Evolutionary conservation across 2,888 invertebrate species (phyloP).

Genomic region (Esperia sulphurella): DNA sequence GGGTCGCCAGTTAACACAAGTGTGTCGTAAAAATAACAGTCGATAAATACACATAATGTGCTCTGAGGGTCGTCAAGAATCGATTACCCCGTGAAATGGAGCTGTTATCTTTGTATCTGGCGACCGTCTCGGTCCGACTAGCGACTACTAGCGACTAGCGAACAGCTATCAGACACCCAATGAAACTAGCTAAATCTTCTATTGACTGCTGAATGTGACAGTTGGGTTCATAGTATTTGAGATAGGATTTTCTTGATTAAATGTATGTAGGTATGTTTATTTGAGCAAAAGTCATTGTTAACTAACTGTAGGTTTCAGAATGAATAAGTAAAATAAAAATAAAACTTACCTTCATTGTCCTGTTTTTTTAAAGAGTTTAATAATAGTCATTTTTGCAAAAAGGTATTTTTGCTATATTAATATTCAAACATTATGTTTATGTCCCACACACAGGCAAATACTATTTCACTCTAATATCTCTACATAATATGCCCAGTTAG

Average conservation of each 20-base stretch:
- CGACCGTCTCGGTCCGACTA: conserved; percentile 6
- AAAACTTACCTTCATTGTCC: too few relatives aligned
- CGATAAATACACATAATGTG: conserved; percentile 50
- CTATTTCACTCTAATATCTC: too few relatives aligned
- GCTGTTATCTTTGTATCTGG: conserved; percentile 38
- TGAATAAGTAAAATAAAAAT: too few relatives aligned
- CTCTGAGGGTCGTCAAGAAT: conserved; percentile 43
- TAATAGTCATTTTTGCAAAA: too few relatives aligned
- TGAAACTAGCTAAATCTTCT: conserved; percentile 6
- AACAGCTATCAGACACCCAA: neutral
- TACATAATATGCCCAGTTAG: too few relatives aligned
- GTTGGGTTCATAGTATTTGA: neutral
- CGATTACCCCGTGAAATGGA: conserved; percentile 45
- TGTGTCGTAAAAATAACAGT: conserved; percentile 45
- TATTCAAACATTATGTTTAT: too few relatives aligned
- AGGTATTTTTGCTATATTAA: too few relatives aligned
- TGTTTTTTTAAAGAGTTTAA: too few relatives aligned
- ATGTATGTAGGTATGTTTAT: neutral
- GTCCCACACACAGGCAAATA: too few relatives aligned
- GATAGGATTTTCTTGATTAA: conserved; percentile 5
- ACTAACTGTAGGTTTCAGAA: too few relatives aligned
- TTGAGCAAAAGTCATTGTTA: too few relatives aligned
- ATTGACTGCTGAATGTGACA: conserved; percentile 5
- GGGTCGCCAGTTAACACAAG: conserved; percentile 16
- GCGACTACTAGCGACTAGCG: neutral